phyloP scores from a whole-genome alignment of 2,797 vertebrate genomes.

The Nyctalus aviator region DNA sequence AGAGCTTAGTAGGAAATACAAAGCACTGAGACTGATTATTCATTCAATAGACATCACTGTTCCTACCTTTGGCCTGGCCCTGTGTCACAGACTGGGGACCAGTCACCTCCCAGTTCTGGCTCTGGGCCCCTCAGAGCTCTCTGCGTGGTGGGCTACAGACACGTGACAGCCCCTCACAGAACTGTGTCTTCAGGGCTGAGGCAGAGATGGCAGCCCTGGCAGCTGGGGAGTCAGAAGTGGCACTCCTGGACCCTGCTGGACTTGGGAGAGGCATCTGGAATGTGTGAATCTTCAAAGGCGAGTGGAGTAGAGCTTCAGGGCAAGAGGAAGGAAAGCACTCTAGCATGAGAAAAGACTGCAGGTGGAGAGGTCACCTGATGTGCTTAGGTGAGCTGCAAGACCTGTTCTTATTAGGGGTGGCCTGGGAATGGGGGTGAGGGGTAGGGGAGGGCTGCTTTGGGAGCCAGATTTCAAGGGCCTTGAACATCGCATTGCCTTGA shows the following conservation, averaged over 20 bases:
- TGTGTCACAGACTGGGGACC: not conserved
- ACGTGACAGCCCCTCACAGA: conserved; percentile 9
- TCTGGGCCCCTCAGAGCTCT: not conserved
- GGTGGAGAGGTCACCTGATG: conserved; percentile 31
- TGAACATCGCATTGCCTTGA: not conserved
- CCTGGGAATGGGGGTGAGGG: not conserved
- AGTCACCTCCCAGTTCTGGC: not conserved
- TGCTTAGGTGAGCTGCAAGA: not conserved
- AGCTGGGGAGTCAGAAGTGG: not conserved
- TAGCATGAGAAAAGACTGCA: not conserved
- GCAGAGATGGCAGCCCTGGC: not conserved
- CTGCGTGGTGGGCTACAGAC: not conserved
- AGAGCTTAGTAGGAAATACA: conserved; percentile 51
- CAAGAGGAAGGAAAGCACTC: not conserved
- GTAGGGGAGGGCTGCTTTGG: not conserved
- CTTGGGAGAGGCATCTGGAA: not conserved
- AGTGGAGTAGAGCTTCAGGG: conserved; percentile 13
- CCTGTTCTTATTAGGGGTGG: not conserved
- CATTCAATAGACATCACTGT: not conserved
- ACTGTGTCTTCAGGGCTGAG: not conserved
- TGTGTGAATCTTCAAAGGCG: conserved; percentile 34
- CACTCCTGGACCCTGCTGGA: not conserved
- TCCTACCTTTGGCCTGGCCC: not conserved
- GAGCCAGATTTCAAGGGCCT: conserved; percentile 13
- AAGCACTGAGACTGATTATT: conserved; percentile 52